Percentiles rank a stretch among this genome's conserved stretches.
Conservation (phyloP, 2,888 invertebrate species). For the Autographa pulchrina region DNA sequence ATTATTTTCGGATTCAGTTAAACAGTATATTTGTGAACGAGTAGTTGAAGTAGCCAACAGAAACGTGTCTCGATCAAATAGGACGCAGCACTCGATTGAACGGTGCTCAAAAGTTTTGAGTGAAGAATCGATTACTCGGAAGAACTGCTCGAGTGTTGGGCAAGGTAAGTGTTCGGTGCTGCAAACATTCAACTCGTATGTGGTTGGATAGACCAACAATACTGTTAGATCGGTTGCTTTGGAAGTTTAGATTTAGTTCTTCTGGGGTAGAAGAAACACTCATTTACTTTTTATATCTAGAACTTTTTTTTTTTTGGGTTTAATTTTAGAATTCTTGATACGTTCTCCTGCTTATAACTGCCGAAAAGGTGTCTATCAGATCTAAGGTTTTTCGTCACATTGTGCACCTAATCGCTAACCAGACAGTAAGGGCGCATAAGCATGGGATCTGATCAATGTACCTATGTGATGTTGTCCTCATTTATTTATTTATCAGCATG, state of each 20-base stretch:
- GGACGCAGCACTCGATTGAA: slow-evolving; percentile 35
- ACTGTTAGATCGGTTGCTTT: slow-evolving; percentile 17
- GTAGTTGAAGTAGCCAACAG: slow-evolving; percentile 26
- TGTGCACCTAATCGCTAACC: too few species aligned
- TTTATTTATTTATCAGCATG: too few species aligned
- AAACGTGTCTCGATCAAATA: slow-evolving; percentile 46
- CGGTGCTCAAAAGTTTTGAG: slow-evolving; percentile 36
- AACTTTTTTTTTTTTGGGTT: too few species aligned
- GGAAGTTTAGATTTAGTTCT: background rate
- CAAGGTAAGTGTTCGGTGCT: slow-evolving; percentile 24
- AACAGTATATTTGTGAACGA: slow-evolving; percentile 13
- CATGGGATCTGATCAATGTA: too few species aligned
- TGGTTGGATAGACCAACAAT: slow-evolving; percentile 14
- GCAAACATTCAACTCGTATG: slow-evolving; percentile 11
- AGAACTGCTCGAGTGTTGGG: slow-evolving; percentile 27
- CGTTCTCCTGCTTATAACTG: too few species aligned
- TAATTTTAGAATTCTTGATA: too few species aligned
- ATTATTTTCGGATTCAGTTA: background rate
- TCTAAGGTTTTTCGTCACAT: too few species aligned
- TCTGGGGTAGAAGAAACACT: background rate
- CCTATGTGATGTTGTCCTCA: too few species aligned
- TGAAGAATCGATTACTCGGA: slow-evolving; percentile 47
- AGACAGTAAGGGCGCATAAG: too few species aligned
- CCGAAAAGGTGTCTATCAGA: too few species aligned
- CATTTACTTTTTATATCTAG: background rate